phyloP scores from a whole-genome alignment of 2,888 invertebrate genomes.

The Aradus depressus region DNA sequence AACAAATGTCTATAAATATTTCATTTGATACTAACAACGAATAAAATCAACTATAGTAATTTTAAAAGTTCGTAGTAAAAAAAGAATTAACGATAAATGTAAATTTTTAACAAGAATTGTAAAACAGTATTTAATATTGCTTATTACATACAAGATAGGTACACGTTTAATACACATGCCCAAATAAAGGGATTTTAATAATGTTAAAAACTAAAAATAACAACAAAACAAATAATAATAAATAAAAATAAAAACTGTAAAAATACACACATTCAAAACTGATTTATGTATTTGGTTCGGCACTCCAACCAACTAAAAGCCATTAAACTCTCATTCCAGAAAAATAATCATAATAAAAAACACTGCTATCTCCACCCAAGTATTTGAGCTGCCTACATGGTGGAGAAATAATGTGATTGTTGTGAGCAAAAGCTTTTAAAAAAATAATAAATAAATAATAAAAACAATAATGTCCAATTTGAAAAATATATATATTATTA shows the following conservation, averaged over 20 bases:
- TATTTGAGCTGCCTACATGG: too few relatives aligned
- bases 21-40: too few relatives aligned
- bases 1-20: too few relatives aligned
- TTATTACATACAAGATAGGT: constrained; percentile 11
- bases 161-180: not conserved
- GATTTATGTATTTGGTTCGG: not conserved
- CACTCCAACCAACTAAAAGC: not conserved
- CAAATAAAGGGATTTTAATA: not conserved
- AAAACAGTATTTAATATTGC: too few relatives aligned
- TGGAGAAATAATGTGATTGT: too few relatives aligned
- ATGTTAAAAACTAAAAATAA: not conserved
- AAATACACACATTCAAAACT: not conserved
- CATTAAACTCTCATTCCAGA: not conserved
- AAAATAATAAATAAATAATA: not conserved
- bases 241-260: too few relatives aligned
- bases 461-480: not conserved
- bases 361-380: too few relatives aligned
- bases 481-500: not conserved
- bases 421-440: too few relatives aligned
- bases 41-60: too few relatives aligned
- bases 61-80: too few relatives aligned
- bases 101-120: too few relatives aligned
- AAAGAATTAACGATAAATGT: too few relatives aligned
- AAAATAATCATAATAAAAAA: not conserved
- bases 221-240: not conserved